Conservation (phyloP, 2,797 vertebrate genomes). For the Siniperca scherzeri region DNA sequence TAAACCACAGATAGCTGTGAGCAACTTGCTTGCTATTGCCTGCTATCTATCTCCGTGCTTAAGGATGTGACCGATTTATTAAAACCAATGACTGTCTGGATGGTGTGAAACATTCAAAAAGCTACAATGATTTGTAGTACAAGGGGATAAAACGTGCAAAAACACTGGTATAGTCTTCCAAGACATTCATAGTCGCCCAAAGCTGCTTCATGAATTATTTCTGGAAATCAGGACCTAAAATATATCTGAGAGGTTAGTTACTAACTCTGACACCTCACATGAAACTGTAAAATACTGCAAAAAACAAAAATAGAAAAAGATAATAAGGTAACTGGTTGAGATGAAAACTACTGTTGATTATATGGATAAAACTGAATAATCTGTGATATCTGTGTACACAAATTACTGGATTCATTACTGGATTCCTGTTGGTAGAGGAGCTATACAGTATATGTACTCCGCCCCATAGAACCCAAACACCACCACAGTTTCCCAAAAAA, state of each 20-base stretch:
- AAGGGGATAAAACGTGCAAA: neutral
- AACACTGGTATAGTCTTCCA: neutral
- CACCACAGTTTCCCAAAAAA: neutral
- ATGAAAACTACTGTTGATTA: neutral
- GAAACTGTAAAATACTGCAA: neutral
- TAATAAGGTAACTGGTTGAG: neutral
- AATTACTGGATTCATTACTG: neutral
- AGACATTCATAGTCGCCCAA: neutral
- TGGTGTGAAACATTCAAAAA: neutral
- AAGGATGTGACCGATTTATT: neutral
- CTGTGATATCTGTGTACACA: neutral
- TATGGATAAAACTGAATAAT: neutral
- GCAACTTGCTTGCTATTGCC: neutral
- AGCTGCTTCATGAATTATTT: neutral
- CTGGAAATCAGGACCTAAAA: neutral
- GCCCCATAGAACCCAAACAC: neutral
- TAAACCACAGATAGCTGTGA: neutral
- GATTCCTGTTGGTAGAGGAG: neutral
- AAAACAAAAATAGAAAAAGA: neutral
- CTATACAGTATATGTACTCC: neutral
- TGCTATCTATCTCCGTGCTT: neutral
- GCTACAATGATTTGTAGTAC: neutral
- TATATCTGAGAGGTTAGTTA: neutral
- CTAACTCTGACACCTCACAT: neutral
- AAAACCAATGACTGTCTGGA: neutral